Evolutionary conservation across 2,797 vertebrate genomes (phyloP).

Genomic region (Numenius phaeopus): DNA sequence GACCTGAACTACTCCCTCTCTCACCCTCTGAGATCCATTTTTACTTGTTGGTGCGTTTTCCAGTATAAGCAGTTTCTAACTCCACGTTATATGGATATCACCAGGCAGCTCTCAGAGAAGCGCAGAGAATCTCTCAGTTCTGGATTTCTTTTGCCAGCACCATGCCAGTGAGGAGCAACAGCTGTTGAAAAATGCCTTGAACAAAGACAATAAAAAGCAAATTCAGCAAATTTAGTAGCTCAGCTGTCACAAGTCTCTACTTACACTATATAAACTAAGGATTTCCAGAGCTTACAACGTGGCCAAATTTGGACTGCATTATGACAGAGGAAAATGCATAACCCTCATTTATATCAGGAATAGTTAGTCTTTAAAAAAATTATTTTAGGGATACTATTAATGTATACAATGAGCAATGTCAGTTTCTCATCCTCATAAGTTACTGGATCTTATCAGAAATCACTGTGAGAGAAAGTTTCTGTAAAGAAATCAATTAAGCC

Average conservation of each 20-base stretch:
- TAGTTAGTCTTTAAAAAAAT: neutral
- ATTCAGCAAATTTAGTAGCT: neutral
- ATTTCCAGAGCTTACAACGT: neutral
- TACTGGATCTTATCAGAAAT: neutral
- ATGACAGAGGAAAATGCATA: neutral
- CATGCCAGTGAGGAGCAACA: neutral
- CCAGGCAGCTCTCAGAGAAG: neutral
- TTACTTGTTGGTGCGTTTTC: neutral
- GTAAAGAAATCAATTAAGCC: neutral
- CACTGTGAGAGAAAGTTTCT: neutral
- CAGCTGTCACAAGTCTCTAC: neutral
- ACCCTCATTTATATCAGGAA: rapidly evolving
- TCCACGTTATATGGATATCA: neutral
- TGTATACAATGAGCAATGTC: neutral
- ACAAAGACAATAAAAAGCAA: neutral
- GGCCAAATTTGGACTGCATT: neutral
- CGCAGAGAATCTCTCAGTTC: neutral
- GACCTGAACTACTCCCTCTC: neutral
- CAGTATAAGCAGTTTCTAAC: neutral
- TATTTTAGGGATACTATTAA: neutral
- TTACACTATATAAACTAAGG: neutral
- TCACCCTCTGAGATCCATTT: neutral
- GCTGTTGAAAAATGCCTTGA: neutral
- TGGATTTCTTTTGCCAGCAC: neutral
- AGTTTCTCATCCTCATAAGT: neutral